Evolutionary conservation across 2,113 vertebrate genomes (phyloP).

Genomic region (Paratilapia polleni): DNA sequence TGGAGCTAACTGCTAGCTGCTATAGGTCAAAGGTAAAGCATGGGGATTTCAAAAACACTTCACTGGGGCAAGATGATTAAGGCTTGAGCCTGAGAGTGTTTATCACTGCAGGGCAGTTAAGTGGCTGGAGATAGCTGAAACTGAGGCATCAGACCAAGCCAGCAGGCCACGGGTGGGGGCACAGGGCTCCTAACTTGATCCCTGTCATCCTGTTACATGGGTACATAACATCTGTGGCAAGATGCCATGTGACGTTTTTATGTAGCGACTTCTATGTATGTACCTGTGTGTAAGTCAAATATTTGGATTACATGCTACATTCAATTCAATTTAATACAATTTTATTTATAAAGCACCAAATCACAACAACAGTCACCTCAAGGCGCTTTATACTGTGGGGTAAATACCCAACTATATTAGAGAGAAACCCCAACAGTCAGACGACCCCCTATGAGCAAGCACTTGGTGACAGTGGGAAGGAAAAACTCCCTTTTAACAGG

Average conservation of each 20-base stretch:
- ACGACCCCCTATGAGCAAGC: no score
- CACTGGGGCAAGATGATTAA: neutral
- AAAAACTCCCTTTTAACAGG: no score
- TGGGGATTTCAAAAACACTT: neutral
- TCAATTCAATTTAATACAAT: no score
- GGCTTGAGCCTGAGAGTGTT: conserved; percentile 11
- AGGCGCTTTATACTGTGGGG: no score
- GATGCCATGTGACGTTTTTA: conserved; percentile 11
- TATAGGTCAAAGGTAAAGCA: conserved; percentile 20
- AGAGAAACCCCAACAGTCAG: no score
- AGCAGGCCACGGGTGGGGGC: conserved; percentile 25
- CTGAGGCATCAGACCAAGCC: conserved; percentile 32
- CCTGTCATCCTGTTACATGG: conserved; percentile 65
- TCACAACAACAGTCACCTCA: no score
- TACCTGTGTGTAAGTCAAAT: neutral
- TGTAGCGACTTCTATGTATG: neutral
- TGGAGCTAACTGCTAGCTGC: neutral
- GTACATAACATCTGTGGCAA: conserved; percentile 26
- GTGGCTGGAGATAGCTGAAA: conserved; percentile 22
- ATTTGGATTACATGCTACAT: neutral
- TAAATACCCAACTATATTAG: no score
- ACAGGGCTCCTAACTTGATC: conserved; percentile 62
- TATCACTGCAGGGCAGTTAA: conserved; percentile 30
- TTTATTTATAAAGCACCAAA: no score
- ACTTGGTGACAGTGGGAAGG: no score